These are phyloP conservation scores for Epinotia bilunana DNA, from an alignment of 2,888 invertebrate species.

Conservation along the genomic window DNA sequence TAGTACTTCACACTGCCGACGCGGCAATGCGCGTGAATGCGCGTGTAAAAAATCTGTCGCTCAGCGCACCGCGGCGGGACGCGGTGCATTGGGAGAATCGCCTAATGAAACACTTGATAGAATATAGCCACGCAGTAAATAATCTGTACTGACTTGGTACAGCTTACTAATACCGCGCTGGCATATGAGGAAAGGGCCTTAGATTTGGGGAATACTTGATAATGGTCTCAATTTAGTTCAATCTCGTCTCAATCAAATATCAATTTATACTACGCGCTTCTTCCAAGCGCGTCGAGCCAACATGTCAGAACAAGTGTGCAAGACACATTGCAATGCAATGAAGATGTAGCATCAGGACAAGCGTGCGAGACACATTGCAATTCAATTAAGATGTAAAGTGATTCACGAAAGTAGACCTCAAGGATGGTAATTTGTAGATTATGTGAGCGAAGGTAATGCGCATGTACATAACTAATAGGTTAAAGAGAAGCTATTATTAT, in stretches of 20 bases:
- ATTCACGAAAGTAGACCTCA: neutral
- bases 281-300: neutral
- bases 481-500: slow-evolving; percentile 4
- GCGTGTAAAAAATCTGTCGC: too few relatives aligned
- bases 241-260: neutral
- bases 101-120: too few relatives aligned
- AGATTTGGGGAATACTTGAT: slow-evolving; percentile 7
- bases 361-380: neutral
- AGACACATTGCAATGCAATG: too few relatives aligned
- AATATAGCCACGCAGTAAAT: too few relatives aligned
- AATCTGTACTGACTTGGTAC: neutral
- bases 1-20: too few relatives aligned
- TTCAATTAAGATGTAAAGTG: neutral
- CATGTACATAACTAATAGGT: slow-evolving; percentile 15
- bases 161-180: too few relatives aligned
- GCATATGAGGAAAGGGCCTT: neutral
- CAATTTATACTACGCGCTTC: neutral
- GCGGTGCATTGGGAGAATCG: too few relatives aligned
- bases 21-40: too few relatives aligned
- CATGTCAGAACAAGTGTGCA: neutral
- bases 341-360: too few relatives aligned
- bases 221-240: neutral
- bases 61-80: too few relatives aligned
- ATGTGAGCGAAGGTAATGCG: neutral
- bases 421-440: slow-evolving; percentile 15